phyloP scores from a whole-genome alignment of 2,888 invertebrate genomes.

The Bembecia ichneumoniformis region DNA sequence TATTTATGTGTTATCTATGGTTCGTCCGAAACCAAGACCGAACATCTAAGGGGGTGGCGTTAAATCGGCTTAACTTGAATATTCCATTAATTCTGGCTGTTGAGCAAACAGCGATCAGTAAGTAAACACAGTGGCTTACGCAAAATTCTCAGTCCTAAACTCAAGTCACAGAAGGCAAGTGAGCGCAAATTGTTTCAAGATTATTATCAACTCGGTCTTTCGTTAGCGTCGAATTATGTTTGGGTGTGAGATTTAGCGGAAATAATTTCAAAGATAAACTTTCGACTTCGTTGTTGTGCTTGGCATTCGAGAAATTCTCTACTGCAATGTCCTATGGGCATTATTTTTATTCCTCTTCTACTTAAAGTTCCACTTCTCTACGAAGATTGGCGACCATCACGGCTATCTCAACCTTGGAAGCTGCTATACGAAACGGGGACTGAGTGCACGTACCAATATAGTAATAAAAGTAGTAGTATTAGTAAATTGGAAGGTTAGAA shows the following conservation, averaged over 20 bases:
- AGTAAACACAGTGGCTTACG: slow-evolving; percentile 32
- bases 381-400: too few species aligned
- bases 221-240: slow-evolving; percentile 38
- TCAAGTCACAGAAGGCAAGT: slow-evolving; percentile 10
- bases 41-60: slow-evolving; percentile 21
- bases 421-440: too few species aligned
- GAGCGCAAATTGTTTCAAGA: slow-evolving; percentile 24
- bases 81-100: slow-evolving; percentile 55
- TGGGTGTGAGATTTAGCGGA: slow-evolving; percentile 29
- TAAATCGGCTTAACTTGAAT: slow-evolving; percentile 48
- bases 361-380: too few species aligned
- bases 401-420: too few species aligned
- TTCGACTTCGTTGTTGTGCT: slow-evolving; percentile 15
- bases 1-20: slow-evolving; percentile 34
- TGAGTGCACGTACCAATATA: too few species aligned
- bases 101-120: slow-evolving; percentile 48
- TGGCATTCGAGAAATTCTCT: background rate
- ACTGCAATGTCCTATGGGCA: too few species aligned
- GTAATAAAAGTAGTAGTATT: too few species aligned
- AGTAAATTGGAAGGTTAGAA: too few species aligned
- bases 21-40: slow-evolving; percentile 20
- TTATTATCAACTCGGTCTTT: slow-evolving; percentile 37
- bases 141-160: slow-evolving; percentile 6
- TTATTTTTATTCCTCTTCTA: too few species aligned
- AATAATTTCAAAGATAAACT: slow-evolving; percentile 23